Base-by-base conservation (phyloP, 2,888 invertebrate species). In the Scaptomyza polygonia region DNA sequence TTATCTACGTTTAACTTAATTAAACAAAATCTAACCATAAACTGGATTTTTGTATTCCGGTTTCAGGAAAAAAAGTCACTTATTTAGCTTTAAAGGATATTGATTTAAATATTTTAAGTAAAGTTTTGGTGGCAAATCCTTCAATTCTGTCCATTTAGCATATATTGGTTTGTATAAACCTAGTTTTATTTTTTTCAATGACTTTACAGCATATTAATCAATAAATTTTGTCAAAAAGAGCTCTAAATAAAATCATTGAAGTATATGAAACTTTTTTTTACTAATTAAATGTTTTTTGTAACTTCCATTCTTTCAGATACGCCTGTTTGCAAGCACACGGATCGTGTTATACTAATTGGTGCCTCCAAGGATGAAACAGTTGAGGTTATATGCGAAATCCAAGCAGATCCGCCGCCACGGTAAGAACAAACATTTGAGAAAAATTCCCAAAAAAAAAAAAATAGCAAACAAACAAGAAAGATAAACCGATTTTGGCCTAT, bases 311-410 rank as follows among this genome's bases (percentile, higher is more conserved):
- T 42, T 40, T 5, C 93, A 97, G 97, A 96, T 91, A 95, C 96
- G 12, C 97, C 97, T 21, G 95, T 96, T 52, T 97, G 97, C 91
- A 95, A 91, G 79, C 91, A 93, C 87, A 93, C 93, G 80, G 95
- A 95, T 83, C 95, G 96, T 80, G 95, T 96, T 80, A 93, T 95
- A 68, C 95, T 97, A 89, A 96, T 97, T 85, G 97, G 97, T 16
- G 97, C 97, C 70, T 97, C 97, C 71, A 94, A 96, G 59, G 96
- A 96, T 73, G 97, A 97, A 93, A 95, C 95, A 58, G 95, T 97
- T 79, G 95, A 97, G 91, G 96, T 97, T 85, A 94, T 95, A 66
- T 98, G 97, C 92, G 96, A 96, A 92, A 96, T 97, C 88, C 97
- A 97, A 92, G 96, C 97, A 11, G 97, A 97, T 93, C 97, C 97